Percentiles rank a stretch among this genome's conserved stretches.
Evolutionary conservation across 2,797 vertebrate genomes (phyloP).

Genomic region (Muraenolepis orangiensis): DNA sequence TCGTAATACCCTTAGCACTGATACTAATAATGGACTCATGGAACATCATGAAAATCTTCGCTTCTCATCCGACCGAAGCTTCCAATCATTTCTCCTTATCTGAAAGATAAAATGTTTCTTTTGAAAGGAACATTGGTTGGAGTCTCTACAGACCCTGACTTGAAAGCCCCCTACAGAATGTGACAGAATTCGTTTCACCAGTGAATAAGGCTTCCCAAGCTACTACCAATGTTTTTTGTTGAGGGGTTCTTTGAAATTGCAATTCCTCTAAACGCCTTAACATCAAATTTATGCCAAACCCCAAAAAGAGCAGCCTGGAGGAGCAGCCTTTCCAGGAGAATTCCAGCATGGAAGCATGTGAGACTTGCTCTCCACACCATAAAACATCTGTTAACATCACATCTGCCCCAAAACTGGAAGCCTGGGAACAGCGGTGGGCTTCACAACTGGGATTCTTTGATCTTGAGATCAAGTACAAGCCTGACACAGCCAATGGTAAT

Average conservation of each 20-base stretch:
- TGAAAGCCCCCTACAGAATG: background rate
- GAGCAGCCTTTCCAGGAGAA: background rate
- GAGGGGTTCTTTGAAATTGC: background rate
- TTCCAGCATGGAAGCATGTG: background rate
- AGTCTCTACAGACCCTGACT: too few species aligned
- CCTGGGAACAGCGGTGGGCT: background rate
- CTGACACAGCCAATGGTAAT: background rate
- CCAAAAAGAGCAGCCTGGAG: background rate
- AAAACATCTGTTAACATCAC: background rate
- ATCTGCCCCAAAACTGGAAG: background rate
- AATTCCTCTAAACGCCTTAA: background rate
- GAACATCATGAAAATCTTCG: background rate
- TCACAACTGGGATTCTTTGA: background rate
- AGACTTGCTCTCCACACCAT: background rate
- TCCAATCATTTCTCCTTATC: background rate
- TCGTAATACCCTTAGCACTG: background rate
- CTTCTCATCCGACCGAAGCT: too few species aligned
- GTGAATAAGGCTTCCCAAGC: background rate
- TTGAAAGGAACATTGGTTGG: too few species aligned
- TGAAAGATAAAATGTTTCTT: background rate
- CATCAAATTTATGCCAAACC: background rate
- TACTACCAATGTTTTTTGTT: background rate
- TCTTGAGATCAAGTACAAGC: background rate
- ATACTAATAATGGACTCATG: background rate
- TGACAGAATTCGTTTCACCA: background rate